Evolutionary conservation across 2,113 vertebrate genomes (phyloP), one percentile per base, ranked within the genome.

Genomic region (Brachyhypopomus occidentalis): DNA sequence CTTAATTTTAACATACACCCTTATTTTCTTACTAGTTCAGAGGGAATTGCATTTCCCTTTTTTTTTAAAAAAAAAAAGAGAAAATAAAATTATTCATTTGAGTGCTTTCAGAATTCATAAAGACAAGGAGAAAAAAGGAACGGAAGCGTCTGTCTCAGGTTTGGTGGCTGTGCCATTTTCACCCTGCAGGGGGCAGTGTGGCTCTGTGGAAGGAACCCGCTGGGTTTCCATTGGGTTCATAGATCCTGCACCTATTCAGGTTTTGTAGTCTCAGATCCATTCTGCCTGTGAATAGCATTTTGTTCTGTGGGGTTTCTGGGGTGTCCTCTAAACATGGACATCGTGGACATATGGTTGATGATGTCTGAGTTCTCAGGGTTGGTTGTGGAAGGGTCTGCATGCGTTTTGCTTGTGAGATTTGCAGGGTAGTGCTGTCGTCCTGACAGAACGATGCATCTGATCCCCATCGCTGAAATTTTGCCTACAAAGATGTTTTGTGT

Each of bases 181-280:
- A 11, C 11, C 84, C 88, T 86, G 72, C 80, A 89, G 86, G 85
- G 77, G 88, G 86, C 84, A 83, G 30, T 88, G 74, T 88, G 85
- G 77, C 85, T 62, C 88, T 83, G 76, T 55, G 25, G 27, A 34
- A 38, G 25, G 30, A n/a, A 34, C 6, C 34, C n/a, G 7, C 52
- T 22, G 20, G 17, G 5, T 38, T 67, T 34, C 34, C 64, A 20
- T n/a, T 7, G 64, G 66, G 30, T 8, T 5, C 30, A 36, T 20
- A 20, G n/a, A 30, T 20, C 45, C 12, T 14, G 7, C 45, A 14
- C 45, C 41, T 8, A 45, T 45, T 58, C 56, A 17, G 20, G 16
- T 12, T 30, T 30, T 58, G 55, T 14, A 56, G 19, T 56, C 41
- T 58, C 56, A 58, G 56, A 58, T 58, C 16, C 14, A 19, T 58